phyloP scores from a whole-genome alignment of 2,113 vertebrate genomes.

The Gorilla gorilla region DNA sequence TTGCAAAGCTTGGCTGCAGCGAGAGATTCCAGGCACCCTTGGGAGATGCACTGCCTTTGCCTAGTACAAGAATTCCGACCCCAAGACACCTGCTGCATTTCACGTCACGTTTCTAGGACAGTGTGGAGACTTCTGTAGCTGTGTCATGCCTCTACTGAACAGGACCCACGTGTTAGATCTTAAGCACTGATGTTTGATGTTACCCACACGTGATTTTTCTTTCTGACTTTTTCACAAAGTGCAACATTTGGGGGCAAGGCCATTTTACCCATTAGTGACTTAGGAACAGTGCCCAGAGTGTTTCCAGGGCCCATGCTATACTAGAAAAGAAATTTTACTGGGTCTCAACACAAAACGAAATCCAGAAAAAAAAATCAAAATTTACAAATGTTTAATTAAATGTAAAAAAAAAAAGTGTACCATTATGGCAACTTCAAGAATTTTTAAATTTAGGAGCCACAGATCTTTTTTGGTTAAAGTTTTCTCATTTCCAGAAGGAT shows the following conservation, averaged over 20 bases:
- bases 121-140: no score
- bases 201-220: background rate
- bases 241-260: background rate
- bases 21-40: rapidly evolving
- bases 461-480: background rate
- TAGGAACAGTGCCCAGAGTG: background rate
- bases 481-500: conserved; percentile 14
- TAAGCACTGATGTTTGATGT: background rate
- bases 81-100: background rate
- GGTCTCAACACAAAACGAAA: conserved; percentile 30
- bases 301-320: background rate
- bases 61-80: background rate
- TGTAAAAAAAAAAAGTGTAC: background rate
- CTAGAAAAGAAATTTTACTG: conserved; percentile 21
- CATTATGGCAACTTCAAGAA: conserved; percentile 29
- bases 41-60: rapidly evolving
- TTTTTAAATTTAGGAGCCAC: conserved; percentile 51
- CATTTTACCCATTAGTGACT: background rate
- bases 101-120: background rate
- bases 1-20: background rate
- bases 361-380: conserved; percentile 36
- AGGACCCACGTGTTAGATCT: background rate
- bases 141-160: rapidly evolving
- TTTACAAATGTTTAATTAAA: conserved; percentile 65
- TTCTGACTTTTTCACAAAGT: background rate